These are phyloP conservation scores for Malurus melanocephalus DNA, from an alignment of 2,113 vertebrate species.

Conservation along the genomic window DNA sequence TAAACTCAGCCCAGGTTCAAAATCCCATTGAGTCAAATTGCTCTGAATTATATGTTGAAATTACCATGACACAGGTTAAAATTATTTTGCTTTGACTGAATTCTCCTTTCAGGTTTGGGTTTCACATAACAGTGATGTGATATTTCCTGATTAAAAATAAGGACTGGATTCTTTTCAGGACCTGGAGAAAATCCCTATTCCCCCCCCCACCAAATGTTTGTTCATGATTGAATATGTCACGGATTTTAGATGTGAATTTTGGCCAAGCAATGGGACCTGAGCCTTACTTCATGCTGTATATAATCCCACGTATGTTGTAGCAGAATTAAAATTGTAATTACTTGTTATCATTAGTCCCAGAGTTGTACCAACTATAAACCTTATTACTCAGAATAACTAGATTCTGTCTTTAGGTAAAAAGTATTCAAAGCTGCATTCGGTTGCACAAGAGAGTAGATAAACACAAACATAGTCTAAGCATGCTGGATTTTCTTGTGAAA, in stretches of 20 bases:
- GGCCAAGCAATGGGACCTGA: not conserved
- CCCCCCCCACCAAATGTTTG: rapidly evolving
- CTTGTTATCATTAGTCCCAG: not conserved
- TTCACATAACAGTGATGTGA: not conserved
- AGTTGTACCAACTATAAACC: not conserved
- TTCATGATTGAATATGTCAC: not conserved
- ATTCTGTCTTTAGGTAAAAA: not conserved
- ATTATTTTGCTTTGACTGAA: not conserved
- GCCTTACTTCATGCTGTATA: not conserved
- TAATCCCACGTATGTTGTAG: not conserved
- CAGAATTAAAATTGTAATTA: not conserved
- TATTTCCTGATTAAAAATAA: not conserved
- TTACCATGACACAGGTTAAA: not conserved
- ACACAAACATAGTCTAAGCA: not conserved
- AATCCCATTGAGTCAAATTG: not conserved
- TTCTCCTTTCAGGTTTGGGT: not conserved
- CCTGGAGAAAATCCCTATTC: not conserved
- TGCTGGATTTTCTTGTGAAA: not conserved
- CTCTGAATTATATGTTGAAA: not conserved
- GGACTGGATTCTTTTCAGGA: not conserved
- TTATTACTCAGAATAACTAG: not conserved
- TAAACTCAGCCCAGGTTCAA: not conserved
- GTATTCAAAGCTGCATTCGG: not conserved
- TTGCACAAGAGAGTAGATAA: not conserved
- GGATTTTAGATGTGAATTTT: not conserved